Evolutionary conservation across 2,797 vertebrate species (phyloP).

Genomic region (Phoeniculus purpureus): DNA sequence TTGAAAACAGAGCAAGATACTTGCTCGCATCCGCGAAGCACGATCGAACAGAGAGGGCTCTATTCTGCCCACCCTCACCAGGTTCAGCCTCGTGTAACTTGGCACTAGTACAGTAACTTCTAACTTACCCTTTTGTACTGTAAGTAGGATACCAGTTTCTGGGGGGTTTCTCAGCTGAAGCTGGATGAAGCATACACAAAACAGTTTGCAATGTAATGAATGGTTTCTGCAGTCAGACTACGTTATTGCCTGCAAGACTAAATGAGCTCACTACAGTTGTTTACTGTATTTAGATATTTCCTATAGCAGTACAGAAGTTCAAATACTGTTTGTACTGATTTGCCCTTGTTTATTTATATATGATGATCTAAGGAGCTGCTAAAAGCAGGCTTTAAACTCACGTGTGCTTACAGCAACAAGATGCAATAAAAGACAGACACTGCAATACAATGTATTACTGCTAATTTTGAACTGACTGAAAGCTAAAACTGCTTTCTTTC

Average conservation of each 20-base stretch:
- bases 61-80: constrained; percentile 25
- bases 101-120: constrained; percentile 16
- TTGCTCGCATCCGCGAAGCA: neutral
- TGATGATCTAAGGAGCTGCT: neutral
- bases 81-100: constrained; percentile 34
- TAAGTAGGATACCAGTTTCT: neutral
- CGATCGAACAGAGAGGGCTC: constrained; percentile 26
- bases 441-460: neutral
- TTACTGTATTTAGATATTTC: neutral
- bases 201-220: neutral
- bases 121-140: constrained; percentile 37
- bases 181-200: neutral
- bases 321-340: neutral
- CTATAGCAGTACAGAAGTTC: neutral
- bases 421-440: neutral
- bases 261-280: neutral
- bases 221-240: neutral
- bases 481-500: neutral
- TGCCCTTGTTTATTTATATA: neutral
- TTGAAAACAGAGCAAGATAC: constrained; percentile 14
- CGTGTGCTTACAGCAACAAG: neutral
- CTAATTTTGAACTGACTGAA: neutral
- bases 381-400: neutral
- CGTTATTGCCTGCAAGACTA: neutral
- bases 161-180: constrained; percentile 18